A percentile compares a stretch with the other conserved stretches of the same genome.
Evolutionary conservation across 2,888 invertebrate genomes (phyloP).

Genomic region (Erannis defoliaria): DNA sequence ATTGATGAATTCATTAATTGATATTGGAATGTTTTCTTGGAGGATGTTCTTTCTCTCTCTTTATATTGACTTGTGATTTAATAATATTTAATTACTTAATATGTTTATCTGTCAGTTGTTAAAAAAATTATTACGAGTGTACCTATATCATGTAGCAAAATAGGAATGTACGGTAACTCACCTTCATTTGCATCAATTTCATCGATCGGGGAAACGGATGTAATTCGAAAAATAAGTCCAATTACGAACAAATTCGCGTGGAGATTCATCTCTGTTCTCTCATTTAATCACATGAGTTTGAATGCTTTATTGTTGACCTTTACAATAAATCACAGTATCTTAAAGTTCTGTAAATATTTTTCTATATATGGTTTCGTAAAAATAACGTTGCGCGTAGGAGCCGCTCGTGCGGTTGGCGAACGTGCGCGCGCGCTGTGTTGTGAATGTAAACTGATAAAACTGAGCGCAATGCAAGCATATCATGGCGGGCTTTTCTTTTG

Average conservation of each 20-base stretch:
- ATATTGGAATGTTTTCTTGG: too few species aligned
- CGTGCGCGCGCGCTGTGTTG: constrained; percentile 59
- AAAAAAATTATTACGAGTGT: background rate
- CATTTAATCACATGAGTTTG: constrained; percentile 42
- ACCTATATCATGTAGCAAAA: background rate
- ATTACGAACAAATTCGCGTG: constrained; percentile 64
- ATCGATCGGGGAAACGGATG: constrained; percentile 72
- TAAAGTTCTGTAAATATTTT: background rate
- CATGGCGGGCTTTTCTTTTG: constrained; percentile 52
- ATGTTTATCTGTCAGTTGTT: background rate
- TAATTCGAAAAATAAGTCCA: constrained; percentile 72
- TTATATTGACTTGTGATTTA: too few species aligned
- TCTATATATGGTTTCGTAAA: constrained; percentile 24
- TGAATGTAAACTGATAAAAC: constrained; percentile 40
- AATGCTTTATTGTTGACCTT: background rate
- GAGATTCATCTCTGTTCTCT: constrained; percentile 59
- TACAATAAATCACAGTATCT: constrained; percentile 2
- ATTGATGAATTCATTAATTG: too few species aligned
- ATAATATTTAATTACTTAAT: too few species aligned
- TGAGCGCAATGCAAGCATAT: constrained; percentile 18
- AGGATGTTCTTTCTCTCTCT: too few species aligned
- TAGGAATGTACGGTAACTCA: constrained; percentile 40
- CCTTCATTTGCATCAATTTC: constrained; percentile 78
- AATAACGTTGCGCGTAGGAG: constrained; percentile 29
- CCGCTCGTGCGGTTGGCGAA: constrained; percentile 14